Base-by-base conservation (phyloP, 2,113 vertebrate species). In the Anolis sagrei region DNA sequence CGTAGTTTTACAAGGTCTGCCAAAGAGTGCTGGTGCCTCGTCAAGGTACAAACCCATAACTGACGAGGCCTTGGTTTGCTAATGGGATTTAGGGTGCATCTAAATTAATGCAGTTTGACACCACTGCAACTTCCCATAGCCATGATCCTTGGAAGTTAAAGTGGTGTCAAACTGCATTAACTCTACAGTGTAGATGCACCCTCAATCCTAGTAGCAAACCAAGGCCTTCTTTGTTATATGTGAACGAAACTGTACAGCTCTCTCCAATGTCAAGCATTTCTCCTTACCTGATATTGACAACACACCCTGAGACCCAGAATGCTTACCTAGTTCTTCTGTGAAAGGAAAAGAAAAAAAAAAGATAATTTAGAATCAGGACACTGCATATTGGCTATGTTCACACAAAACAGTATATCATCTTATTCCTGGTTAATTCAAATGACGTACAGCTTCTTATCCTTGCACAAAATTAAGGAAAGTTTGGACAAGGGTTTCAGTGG, bases 311-410 rank as follows among this genome's bases (percentile, higher is more conserved):
- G 16, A 11, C 81, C 86, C 54, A 9, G 4, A 29, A 0, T 72
- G 19, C 72, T 87, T 87, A 90, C 91, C 91, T 86, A 87, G 85
- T 29, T 89, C 88, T 75, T 87, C 91, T 92, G 91, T 13, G 48
- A 72, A 80, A 48, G 44, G 69, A 44, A 51, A 78, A 72, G 1
- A 39, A 32, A 54, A 27, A n/a, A n/a, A 5, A 34, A n/a, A 5
- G 0, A 7, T 16, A 1, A 36, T 69, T 69, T 61, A 44, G 4
- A 44, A 61, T n/a, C 25, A 39, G 23, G 6, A 8, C 32, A 19
- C 2, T 3, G 14, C 8, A 29, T 34, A 44, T 84, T 51, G 61
- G 21, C 27, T 7, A 14, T 6, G 10, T 34, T 27, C 70, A 11
- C 66, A 69, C 25, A 69, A 11, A 25, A 49, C 11, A 27, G 39